Conservation (phyloP, 2,888 invertebrate species). For the Trichacis sp. region DNA sequence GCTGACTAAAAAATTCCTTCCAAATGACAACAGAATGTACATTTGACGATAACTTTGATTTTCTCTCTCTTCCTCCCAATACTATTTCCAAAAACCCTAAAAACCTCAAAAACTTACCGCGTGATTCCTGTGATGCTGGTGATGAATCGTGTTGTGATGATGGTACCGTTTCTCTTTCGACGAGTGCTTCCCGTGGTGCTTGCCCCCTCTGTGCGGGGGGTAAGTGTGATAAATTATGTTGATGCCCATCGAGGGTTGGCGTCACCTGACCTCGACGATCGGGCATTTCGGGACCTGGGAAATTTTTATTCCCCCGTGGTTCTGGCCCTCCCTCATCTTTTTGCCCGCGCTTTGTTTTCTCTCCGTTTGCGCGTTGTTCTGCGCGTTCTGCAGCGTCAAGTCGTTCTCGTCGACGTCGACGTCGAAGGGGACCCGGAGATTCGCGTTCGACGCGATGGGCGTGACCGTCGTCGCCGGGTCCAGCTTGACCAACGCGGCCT, state of each 20-base stretch:
- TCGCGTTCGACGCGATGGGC: conserved; percentile 59
- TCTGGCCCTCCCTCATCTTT: conserved; percentile 20
- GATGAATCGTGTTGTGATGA: conserved; percentile 63
- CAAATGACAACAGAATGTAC: too few relatives aligned
- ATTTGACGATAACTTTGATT: too few relatives aligned
- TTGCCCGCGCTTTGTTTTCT: conserved; percentile 32
- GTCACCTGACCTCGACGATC: conserved; percentile 63
- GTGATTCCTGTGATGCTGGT: conserved; percentile 62
- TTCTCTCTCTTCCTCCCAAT: too few relatives aligned
- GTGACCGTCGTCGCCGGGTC: conserved; percentile 67
- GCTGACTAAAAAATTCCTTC: too few relatives aligned
- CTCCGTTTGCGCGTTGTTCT: conserved; percentile 29
- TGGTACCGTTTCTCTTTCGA: conserved; percentile 62
- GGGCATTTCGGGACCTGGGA: conserved; percentile 49
- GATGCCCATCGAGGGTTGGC: conserved; percentile 65
- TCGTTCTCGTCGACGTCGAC: conserved; percentile 53
- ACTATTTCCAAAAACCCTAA: too few relatives aligned
- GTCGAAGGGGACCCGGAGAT: conserved; percentile 52
- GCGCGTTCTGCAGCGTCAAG: conserved; percentile 46
- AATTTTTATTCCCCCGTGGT: conserved; percentile 42
- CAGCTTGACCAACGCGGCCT: conserved; percentile 65
- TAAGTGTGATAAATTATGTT: conserved; percentile 66
- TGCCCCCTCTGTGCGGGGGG: conserved; percentile 64
- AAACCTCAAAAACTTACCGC: conserved; percentile 65
- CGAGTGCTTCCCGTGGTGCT: conserved; percentile 63